Evolutionary conservation across 2,113 vertebrate species (phyloP).

Genomic region (Ranitomeya variabilis): DNA sequence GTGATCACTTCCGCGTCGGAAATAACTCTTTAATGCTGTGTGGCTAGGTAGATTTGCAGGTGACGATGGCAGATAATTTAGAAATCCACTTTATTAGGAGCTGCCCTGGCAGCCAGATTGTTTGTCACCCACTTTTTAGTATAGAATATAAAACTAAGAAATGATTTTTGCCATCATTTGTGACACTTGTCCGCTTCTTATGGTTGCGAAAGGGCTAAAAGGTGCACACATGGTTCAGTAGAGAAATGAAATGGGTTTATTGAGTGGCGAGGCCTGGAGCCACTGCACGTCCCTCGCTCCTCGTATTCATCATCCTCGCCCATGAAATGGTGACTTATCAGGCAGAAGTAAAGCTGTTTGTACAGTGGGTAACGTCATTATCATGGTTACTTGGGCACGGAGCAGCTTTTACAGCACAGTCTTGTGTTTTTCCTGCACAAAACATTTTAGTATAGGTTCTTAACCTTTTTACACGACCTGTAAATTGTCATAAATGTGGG

Average conservation of each 20-base stretch:
- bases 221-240: neutral
- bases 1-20: too few species aligned
- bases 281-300: neutral
- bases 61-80: neutral
- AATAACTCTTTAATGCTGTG: neutral
- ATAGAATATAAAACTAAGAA: neutral
- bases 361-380: neutral
- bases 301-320: neutral
- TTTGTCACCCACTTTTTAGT: neutral
- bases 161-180: neutral
- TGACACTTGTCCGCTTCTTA: neutral
- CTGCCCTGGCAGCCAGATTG: neutral
- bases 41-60: neutral
- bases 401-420: neutral
- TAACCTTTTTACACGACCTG: neutral
- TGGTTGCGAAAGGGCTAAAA: neutral
- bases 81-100: neutral
- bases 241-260: neutral
- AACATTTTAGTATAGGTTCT: neutral
- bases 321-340: neutral
- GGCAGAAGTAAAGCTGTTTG: constrained; percentile 5
- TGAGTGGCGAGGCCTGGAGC: neutral
- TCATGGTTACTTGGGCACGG: neutral
- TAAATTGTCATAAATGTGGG: too few species aligned
- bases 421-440: neutral